Conservation (phyloP, 2,888 invertebrate genomes). For the Caenorhabditis parvicauda region DNA sequence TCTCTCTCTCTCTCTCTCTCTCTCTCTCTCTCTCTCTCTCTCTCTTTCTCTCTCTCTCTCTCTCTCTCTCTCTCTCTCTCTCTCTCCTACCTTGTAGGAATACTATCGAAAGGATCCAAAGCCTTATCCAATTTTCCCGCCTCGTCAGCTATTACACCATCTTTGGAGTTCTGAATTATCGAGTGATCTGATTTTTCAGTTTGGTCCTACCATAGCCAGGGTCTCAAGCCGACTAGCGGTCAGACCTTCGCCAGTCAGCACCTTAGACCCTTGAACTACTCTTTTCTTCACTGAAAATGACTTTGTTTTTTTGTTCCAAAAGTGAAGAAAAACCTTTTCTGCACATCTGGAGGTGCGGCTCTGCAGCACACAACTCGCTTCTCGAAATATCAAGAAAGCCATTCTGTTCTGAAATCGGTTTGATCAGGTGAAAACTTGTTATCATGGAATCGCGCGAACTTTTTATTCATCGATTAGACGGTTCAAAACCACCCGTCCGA, state of each 20-base stretch:
- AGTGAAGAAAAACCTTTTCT: no score
- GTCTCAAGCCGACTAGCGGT: conserved; percentile 22
- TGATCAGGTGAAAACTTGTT: no score
- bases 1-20: conserved; percentile 9
- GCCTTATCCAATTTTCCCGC: conserved; percentile 6
- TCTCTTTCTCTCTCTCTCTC: conserved; percentile 1
- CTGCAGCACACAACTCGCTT: conserved; percentile 33
- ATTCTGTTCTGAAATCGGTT: conserved; percentile 9
- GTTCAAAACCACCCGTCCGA: no score
- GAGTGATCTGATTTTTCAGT: neutral
- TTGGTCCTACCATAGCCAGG: conserved; percentile 5
- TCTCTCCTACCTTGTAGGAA: conserved; percentile 12
- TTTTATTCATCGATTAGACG: no score
- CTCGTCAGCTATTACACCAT: conserved; percentile 26
- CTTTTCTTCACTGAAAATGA: no score
- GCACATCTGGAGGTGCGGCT: conserved; percentile 35
- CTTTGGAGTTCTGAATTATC: conserved; percentile 13
- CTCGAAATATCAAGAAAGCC: conserved; percentile 32
- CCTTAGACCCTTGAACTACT: no score
- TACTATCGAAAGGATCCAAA: conserved; percentile 16
- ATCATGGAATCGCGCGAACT: conserved; percentile 17
- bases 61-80: conserved; percentile 9
- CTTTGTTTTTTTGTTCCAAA: no score
- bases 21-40: conserved; percentile 8
- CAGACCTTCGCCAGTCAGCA: conserved; percentile 22